Base-by-base conservation (phyloP, 2,888 invertebrate genomes). In the Chrysopilus asiliformis region DNA sequence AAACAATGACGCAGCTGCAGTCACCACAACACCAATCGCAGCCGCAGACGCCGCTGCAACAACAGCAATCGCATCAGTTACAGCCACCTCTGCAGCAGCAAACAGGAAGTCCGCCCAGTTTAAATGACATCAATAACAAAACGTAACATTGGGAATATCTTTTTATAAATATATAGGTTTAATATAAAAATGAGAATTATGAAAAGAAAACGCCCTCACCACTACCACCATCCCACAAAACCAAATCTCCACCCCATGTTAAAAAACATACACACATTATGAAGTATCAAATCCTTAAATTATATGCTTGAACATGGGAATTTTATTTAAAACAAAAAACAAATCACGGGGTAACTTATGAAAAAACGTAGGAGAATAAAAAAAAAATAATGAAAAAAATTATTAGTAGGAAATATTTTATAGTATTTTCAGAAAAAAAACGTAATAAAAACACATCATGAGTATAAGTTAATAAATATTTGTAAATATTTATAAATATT, bases 81-180 rank as follows among this genome's bases (percentile, higher is more conserved):
- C 45, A 43, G 42, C 46, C 22, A 8, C 31, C 22, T 28, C 28
- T 15, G 12, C 49, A 49, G 39, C 50, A 47, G 42, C 50, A 48
- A 48, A 45, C 44, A 40, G 53, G 53, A 44, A 62, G 58, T 59
- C 62, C 62, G 60, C 59, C 62, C 58, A 63, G 51, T 51, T 55
- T 54, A 54, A 61, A 53, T 52, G 62, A 62, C 46, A 47, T 59
- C 48, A 58, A 53, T 45, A 63, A 53, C 46, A 61, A 62, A 49
- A 62, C 62, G 63, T 62, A 62, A 62, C 62, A 63, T 58, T 62
- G 62, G 62, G 63, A 62, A 59, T 53, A 58, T 50, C 58, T 61
- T 57, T 61, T 62, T 53, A 63, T 62, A 53, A 62, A 62, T 58
- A 62, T 62, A 52, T 62, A 58, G 58, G 56, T 28, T 38, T 9